Evolutionary conservation across 2,888 invertebrate species (phyloP).

Genomic region (Dasypolia templi): DNA sequence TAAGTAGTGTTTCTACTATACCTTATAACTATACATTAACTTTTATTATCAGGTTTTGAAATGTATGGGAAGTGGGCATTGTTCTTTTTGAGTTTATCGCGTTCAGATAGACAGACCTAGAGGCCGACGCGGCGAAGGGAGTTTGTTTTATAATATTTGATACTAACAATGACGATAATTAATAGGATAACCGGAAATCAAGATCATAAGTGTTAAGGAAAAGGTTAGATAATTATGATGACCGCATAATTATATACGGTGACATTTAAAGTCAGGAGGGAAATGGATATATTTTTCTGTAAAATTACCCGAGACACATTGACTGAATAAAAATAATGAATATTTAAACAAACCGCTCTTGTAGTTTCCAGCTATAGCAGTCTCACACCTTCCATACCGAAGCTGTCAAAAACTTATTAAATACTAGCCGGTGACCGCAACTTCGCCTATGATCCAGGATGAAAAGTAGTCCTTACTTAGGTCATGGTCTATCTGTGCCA

Average conservation of each 20-base stretch:
- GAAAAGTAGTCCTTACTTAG: too few species aligned
- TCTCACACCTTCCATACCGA: not conserved
- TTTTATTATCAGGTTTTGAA: too few species aligned
- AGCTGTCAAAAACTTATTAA: not conserved
- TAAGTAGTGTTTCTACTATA: too few species aligned
- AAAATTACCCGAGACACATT: slow-evolving; percentile 10
- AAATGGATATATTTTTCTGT: slow-evolving; percentile 12
- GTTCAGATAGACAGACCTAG: not conserved
- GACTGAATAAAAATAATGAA: not conserved
- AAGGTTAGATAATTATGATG: slow-evolving; percentile 33
- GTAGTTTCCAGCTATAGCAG: not conserved
- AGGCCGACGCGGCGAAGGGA: too few species aligned
- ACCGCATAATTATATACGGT: not conserved
- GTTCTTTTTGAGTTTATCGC: too few species aligned
- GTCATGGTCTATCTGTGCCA: too few species aligned
- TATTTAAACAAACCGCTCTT: not conserved
- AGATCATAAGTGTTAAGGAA: slow-evolving; percentile 21
- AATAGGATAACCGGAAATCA: slow-evolving; percentile 6
- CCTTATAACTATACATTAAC: too few species aligned
- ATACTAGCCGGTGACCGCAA: too few species aligned
- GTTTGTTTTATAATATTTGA: not conserved
- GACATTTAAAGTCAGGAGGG: not conserved
- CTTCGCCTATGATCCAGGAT: too few species aligned
- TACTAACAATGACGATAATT: not conserved
- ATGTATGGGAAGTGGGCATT: too few species aligned